Evolutionary conservation across 2,888 invertebrate species (phyloP).

Genomic region (Metacarcinus magister): DNA sequence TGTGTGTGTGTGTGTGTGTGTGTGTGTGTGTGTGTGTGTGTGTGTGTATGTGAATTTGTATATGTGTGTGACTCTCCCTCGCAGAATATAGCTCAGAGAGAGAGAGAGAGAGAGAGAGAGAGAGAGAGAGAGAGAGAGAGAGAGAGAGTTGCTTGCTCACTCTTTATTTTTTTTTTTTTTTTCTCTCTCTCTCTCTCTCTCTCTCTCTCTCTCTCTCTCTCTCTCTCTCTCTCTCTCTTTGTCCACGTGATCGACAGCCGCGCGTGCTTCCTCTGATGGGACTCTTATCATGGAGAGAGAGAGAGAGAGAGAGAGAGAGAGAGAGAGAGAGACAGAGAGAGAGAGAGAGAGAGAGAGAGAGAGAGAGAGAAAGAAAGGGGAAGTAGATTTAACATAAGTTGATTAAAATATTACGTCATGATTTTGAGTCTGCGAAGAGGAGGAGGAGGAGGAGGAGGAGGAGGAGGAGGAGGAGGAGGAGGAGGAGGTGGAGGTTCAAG

Average conservation of each 20-base stretch:
- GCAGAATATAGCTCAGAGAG: background rate
- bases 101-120: constrained; percentile 57
- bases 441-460: background rate
- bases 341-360: background rate
- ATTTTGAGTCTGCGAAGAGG: background rate
- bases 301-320: background rate
- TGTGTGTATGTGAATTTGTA: no score
- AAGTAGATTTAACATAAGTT: background rate
- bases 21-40: background rate
- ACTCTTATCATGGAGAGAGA: no score
- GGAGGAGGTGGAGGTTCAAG: background rate
- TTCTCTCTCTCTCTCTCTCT: no score
- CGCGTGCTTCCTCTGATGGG: no score
- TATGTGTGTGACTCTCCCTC: no score
- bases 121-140: background rate
- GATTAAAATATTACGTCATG: background rate
- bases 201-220: no score
- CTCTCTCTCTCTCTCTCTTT: no score
- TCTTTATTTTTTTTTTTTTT: no score
- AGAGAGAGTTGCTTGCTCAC: no score
- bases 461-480: constrained; percentile 15
- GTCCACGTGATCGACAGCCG: no score
- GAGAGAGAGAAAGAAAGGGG: background rate
- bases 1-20: constrained; percentile 9
- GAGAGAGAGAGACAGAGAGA: background rate